These are phyloP conservation scores for Chiroxiphia lanceolata DNA, from an alignment of 2,797 vertebrate genomes.

Conservation along the genomic window DNA sequence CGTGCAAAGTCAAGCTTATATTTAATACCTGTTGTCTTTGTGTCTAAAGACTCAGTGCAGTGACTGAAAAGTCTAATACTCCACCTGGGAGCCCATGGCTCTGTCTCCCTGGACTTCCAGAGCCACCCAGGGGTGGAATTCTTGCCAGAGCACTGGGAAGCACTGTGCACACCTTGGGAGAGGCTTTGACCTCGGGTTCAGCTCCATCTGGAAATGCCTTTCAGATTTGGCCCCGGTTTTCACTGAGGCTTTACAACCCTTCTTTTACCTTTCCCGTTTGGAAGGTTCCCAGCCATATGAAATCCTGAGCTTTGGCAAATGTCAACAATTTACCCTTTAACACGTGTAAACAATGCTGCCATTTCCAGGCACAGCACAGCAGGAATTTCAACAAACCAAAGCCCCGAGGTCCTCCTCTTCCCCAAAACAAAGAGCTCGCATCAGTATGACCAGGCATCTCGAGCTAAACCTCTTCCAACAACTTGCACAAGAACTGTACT, in stretches of 20 bases:
- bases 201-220: background rate
- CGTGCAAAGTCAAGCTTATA: background rate
- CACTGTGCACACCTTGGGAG: background rate
- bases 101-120: background rate
- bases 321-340: conserved; percentile 22
- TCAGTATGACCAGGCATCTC: background rate
- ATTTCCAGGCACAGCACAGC: background rate
- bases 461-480: background rate
- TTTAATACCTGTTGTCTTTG: background rate
- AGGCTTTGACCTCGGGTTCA: background rate
- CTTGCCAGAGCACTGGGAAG: background rate
- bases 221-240: background rate
- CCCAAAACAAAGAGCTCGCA: background rate
- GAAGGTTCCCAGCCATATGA: background rate
- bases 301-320: conserved; percentile 9
- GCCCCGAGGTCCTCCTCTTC: background rate
- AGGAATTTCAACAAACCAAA: background rate
- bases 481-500: background rate
- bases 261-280: background rate
- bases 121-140: background rate
- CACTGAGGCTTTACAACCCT: background rate
- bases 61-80: background rate
- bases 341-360: conserved; percentile 22
- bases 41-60: background rate
- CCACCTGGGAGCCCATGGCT: background rate